Evolutionary conservation across 2,113 vertebrate genomes (phyloP), one percentile per base, ranked within the genome.

Genomic region (Ivindomyrus marchei): DNA sequence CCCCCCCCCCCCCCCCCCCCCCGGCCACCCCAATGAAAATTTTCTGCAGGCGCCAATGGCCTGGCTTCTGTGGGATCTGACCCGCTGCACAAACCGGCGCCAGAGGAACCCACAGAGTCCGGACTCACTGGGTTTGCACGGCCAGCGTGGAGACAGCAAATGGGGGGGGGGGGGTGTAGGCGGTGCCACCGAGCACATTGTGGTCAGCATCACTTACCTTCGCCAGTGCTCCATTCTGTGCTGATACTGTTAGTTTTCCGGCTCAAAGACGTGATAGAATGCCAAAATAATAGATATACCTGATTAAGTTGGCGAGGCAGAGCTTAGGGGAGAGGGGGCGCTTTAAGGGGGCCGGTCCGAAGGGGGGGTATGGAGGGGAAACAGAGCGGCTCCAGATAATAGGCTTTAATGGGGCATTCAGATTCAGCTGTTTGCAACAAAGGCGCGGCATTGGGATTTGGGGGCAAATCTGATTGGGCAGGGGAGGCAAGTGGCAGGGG

Each of bases 401-500:
- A 93, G 92, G 93, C 93, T 93, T 93, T 93, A 94, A 92, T 94
- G 92, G 92, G 93, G 92, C 92, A 93, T 93, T 93, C 91, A 92
- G 91, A 93, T 92, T 93, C 93, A 93, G 93, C 90, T 89, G 80
- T 77, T 89, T 47, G 39, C 85, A 90, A 94, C 93, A 94, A 93
- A 93, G 91, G 91, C 85, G 88, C 8, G 90, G 92, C 92, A 90
- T 90, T 88, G 91, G 90, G 93, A 92, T 91, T 92, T 91, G 88
- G 91, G 92, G 92, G 91, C 89, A 70, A 87, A 90, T 89, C 90
- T 88, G 92, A 92, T 92, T 92, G 70, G 74, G 85, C 52, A 17
- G 36, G 56, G 84, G 86, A 66, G 45, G 56, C 45, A 84, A 46
- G 42, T 42, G 90, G 49, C 10, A 91, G 92, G 90, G 85, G 91